Evolutionary conservation across 2,888 invertebrate species (phyloP), one percentile per base, ranked within the genome.

Genomic region (Torymus texanus): DNA sequence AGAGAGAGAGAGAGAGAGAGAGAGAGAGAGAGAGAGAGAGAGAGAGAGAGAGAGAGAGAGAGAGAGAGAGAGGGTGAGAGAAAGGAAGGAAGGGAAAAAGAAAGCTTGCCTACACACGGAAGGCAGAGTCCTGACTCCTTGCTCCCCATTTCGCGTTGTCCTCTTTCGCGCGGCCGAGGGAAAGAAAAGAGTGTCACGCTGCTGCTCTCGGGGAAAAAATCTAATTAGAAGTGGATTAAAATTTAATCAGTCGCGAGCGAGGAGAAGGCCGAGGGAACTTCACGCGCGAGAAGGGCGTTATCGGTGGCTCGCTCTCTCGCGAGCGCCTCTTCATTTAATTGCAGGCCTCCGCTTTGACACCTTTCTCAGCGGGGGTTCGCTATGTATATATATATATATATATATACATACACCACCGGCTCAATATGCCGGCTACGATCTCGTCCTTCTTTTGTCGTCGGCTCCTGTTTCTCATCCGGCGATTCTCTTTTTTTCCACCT

Each of bases 151-250:
- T 16, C 65, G 11, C 16, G 50, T 16, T 24, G 13, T 56, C 55
- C 68, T 56, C 14, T 4, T 3, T 13, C 3, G 10, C n/a, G 58
- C n/a, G 58, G 18, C 14, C 21, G 50, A 29, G 62, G 29, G 61
- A 18, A 16, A 41, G 41, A 41, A 41, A 51, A 16, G 24, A 10
- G 51, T 21, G 68, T n/a, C 55, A 56, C 68, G 68, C 74, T 59
- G 67, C 41, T 41, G 41, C 41, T 41, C 41, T 41, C 8, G 59
- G 65, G 75, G 75, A 85, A 86, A 86, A 87, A 88, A 87, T 88
- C 86, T 88, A 88, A 88, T 88, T 88, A 88, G 87, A 88, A 88
- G 86, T 87, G 86, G 86, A 88, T 88, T 88, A 88, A 88, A 88
- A 87, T 88, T 88, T 87, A 88, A 88, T 88, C 87, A 87, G 76